Conservation (phyloP, 2,888 invertebrate species). For the Hirtodrosophila duncani region DNA sequence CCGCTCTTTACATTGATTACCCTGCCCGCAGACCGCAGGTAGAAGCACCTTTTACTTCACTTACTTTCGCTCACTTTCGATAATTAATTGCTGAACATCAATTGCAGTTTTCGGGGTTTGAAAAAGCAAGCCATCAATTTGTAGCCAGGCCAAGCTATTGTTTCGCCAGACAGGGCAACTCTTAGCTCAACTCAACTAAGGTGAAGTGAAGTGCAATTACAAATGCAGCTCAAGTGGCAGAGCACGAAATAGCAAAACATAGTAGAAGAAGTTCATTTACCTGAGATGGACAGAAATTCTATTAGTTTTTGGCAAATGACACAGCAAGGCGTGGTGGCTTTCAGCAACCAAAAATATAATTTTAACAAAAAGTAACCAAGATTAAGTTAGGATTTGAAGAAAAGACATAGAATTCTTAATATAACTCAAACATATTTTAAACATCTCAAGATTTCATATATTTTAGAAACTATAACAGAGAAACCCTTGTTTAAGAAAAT, state of each 20-base stretch:
- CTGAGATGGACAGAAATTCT: slow-evolving; percentile 32
- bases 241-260: slow-evolving; percentile 17
- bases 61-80: slow-evolving; percentile 72
- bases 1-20: slow-evolving; percentile 73
- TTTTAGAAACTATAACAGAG: no score
- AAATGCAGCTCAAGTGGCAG: slow-evolving; percentile 67
- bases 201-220: slow-evolving; percentile 67
- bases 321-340: no score
- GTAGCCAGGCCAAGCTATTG: slow-evolving; percentile 26
- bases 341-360: no score
- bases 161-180: slow-evolving; percentile 12
- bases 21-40: slow-evolving; percentile 16
- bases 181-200: slow-evolving; percentile 21
- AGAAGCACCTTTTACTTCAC: slow-evolving; percentile 24
- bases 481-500: no score
- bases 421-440: no score
- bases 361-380: neutral
- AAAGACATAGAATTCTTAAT: no score
- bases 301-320: slow-evolving; percentile 35
- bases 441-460: no score
- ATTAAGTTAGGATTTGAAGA: no score
- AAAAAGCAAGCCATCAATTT: slow-evolving; percentile 70
- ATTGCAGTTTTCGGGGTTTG: slow-evolving; percentile 55
- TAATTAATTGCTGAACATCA: slow-evolving; percentile 78
- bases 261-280: neutral